These are phyloP conservation scores for Synanthedon andrenaeformis DNA, from an alignment of 2,888 invertebrate genomes.

Conservation along the genomic window DNA sequence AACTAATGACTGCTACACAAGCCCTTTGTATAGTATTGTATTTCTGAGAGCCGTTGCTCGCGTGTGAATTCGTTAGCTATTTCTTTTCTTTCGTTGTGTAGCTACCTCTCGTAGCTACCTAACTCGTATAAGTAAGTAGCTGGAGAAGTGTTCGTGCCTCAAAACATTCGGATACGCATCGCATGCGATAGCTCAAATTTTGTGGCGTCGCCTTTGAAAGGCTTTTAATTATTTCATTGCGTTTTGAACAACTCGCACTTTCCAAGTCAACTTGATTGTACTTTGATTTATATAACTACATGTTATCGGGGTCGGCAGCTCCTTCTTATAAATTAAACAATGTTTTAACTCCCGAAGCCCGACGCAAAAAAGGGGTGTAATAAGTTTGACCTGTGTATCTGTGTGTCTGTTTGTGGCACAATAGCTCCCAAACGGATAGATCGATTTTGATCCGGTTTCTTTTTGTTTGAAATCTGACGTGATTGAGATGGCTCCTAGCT, in stretches of 20 bases:
- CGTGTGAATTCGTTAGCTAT: background rate
- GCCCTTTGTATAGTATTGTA: background rate
- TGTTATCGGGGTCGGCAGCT: background rate
- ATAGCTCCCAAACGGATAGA: too few species aligned
- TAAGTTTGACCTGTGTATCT: too few species aligned
- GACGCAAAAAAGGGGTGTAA: too few species aligned
- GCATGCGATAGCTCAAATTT: background rate
- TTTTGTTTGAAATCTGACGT: too few species aligned
- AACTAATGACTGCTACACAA: background rate
- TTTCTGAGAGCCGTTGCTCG: background rate
- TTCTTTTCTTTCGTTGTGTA: background rate
- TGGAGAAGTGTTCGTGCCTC: background rate
- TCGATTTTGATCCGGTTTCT: too few species aligned
- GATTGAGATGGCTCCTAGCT: too few species aligned
- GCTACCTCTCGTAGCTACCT: background rate
- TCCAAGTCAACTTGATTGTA: background rate
- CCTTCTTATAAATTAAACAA: too few species aligned
- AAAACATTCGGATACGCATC: background rate
- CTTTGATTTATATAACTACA: background rate
- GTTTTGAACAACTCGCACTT: constrained; percentile 3
- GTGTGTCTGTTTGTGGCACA: too few species aligned
- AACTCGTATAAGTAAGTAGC: too few species aligned
- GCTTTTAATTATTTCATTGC: constrained; percentile 8
- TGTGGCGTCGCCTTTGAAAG: constrained; percentile 2
- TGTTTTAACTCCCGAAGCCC: too few species aligned